phyloP scores from a whole-genome alignment of 30 jellyfish, hydroid and myxozoan genomes.

The Aurelia sp. region DNA sequence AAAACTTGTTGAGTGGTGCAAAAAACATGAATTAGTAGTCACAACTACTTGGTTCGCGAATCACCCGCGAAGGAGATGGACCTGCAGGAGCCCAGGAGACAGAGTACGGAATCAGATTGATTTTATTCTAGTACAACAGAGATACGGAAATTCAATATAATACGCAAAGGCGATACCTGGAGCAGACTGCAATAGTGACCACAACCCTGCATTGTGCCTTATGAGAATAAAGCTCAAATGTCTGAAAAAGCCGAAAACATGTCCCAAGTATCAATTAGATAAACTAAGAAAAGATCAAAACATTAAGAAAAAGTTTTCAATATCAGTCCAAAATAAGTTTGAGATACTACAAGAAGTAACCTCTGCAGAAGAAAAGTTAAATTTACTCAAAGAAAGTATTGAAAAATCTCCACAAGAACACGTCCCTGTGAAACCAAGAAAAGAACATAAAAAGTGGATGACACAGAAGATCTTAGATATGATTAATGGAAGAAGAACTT shows the following conservation, averaged over 20 bases:
- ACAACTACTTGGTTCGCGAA: too few relatives aligned
- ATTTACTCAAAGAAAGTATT: conserved; percentile 20
- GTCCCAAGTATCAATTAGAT: conserved; percentile 1
- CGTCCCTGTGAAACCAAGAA: conserved; percentile 11
- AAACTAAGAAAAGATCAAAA: conserved; percentile 20
- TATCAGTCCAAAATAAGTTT: conserved; percentile 21
- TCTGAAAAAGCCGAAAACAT: not conserved
- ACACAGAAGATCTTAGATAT: conserved; percentile 20
- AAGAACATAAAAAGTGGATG: conserved; percentile 24
- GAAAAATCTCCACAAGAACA: conserved; percentile 12
- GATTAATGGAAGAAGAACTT: conserved; percentile 7
- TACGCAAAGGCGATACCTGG: too few relatives aligned
- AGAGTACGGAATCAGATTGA: too few relatives aligned
- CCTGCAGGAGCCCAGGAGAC: too few relatives aligned
- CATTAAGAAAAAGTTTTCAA: conserved; percentile 1
- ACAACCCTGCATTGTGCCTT: conserved; percentile 1
- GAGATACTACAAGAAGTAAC: conserved; percentile 23
- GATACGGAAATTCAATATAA: too few relatives aligned
- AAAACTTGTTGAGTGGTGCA: not conserved
- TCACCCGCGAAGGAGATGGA: too few relatives aligned
- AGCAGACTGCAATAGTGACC: conserved; percentile 15
- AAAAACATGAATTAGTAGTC: not conserved
- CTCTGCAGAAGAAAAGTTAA: conserved; percentile 11
- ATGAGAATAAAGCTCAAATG: conserved; percentile 7
- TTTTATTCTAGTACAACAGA: too few relatives aligned